Evolutionary conservation across 2,113 vertebrate species (phyloP).

Genomic region (Haemorhous mexicanus): DNA sequence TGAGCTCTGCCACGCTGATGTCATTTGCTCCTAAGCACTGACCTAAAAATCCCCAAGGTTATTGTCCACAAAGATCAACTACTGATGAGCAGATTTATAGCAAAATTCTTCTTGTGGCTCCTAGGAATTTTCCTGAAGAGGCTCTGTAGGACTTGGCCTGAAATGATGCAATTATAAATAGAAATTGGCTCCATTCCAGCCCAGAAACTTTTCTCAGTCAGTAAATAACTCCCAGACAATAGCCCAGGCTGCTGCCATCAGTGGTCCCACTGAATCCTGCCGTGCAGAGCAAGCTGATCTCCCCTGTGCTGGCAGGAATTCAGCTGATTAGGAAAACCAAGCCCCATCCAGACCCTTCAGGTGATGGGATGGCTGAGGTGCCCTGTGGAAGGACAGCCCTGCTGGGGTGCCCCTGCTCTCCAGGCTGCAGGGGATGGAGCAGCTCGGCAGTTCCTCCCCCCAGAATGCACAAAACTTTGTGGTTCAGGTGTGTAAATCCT

Average conservation of each 20-base stretch:
- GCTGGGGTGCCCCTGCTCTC: background rate
- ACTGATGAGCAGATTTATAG: background rate
- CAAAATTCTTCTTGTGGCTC: background rate
- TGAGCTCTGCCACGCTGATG: background rate
- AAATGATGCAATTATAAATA: background rate
- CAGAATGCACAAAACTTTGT: background rate
- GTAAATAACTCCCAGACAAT: background rate
- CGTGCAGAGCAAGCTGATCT: background rate
- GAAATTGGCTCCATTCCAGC: background rate
- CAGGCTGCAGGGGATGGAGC: background rate
- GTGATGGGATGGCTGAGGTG: background rate
- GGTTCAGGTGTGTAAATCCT: background rate
- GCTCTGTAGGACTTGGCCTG: background rate
- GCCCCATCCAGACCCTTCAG: background rate
- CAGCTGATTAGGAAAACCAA: slow-evolving; percentile 25
- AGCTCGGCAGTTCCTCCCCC: background rate
- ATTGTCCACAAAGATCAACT: background rate
- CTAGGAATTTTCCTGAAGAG: background rate
- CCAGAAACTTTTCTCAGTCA: background rate
- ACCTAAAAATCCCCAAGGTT: background rate
- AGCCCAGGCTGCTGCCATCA: background rate
- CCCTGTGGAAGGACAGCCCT: background rate
- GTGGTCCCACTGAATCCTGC: background rate
- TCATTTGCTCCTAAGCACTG: background rate
- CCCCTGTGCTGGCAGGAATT: slow-evolving; percentile 14